Base-by-base conservation (phyloP, 2,113 vertebrate species). In the western clawed frog (Xenopus tropicalis) region DNA sequence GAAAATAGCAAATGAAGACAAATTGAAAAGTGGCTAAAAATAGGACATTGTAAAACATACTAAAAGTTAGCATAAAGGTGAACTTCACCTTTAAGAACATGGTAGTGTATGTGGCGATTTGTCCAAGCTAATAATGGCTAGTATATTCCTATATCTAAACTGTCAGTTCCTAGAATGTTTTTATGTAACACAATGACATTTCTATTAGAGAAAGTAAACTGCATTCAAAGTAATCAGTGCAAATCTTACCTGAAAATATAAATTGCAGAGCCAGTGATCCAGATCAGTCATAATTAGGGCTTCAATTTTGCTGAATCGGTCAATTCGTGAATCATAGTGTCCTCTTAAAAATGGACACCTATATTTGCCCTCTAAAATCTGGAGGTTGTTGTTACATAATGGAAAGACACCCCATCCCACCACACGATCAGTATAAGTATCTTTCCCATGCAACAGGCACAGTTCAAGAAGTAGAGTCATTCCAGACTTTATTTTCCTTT, bases 221-320 rank as follows among this genome's bases (percentile, higher is more conserved):
- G 14, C 25, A 54, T 19, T 54, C 64, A 54, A 52, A 51, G 63
- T 42, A 22, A 37, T 7, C 20, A 24, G n/a, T 7, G 17, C 0
- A 9, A 14, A n/a, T 59, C 86, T 66, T 81, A 98, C 96, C 95
- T 99, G 91, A 80, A 99, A 98, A 85, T 97, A 98, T 74, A 98
- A 86, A 83, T 98, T 97, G 82, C 95, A 96, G 56, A 99, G 81
- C 95, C 96, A 98, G 74, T 91, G 87, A 83, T 98, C 94, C 66
- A 98, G 85, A 77, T 97, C 95, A 54, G 86, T 86, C 48, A 89
- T 92, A 78, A 98, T 91, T 72, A 93, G 79, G 13, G 81, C 86
- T 83, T 98, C 95, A 1, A 93, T 92, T 86, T 93, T 93, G 78
- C 78, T 80, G 85, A 96, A 98, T 78, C 86, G 83, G 80, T 92